Conservation (phyloP, 1,140 invertebrate species). For the Oppia nitens region DNA sequence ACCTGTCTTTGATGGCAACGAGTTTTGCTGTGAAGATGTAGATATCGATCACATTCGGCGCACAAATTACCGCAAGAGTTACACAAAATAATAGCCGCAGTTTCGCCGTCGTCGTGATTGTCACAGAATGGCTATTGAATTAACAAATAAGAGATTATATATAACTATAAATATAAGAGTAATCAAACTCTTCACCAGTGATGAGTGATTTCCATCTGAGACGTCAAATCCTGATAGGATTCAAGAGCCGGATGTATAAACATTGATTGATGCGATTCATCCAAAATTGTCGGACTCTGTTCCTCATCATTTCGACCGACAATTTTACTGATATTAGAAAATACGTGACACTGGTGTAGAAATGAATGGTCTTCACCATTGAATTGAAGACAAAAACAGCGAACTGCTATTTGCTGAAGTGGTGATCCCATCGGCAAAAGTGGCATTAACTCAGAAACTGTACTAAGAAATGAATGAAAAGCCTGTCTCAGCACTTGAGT, state of each 20-base stretch:
- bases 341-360: conserved; percentile 78
- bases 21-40: conserved; percentile 79
- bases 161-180: no score
- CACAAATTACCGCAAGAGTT: conserved; percentile 78
- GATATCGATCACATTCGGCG: conserved; percentile 80
- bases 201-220: conserved; percentile 55
- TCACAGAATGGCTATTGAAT: conserved; percentile 69
- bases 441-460: conserved; percentile 81
- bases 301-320: conserved; percentile 56
- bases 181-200: no score
- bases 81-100: conserved; percentile 77
- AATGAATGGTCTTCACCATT: conserved; percentile 74
- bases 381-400: conserved; percentile 82
- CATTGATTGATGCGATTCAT: neutral
- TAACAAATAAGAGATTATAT: no score
- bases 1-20: conserved; percentile 71
- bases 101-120: conserved; percentile 94
- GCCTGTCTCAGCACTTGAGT: conserved; percentile 56
- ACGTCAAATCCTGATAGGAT: conserved; percentile 46
- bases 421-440: conserved; percentile 66
- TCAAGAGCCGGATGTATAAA: neutral
- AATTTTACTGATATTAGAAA: conserved; percentile 90
- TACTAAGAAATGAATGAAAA: conserved; percentile 74
- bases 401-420: conserved; percentile 73
- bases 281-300: neutral